Base-by-base conservation (phyloP, 2,888 invertebrate genomes). In the Anaspis maculata region DNA sequence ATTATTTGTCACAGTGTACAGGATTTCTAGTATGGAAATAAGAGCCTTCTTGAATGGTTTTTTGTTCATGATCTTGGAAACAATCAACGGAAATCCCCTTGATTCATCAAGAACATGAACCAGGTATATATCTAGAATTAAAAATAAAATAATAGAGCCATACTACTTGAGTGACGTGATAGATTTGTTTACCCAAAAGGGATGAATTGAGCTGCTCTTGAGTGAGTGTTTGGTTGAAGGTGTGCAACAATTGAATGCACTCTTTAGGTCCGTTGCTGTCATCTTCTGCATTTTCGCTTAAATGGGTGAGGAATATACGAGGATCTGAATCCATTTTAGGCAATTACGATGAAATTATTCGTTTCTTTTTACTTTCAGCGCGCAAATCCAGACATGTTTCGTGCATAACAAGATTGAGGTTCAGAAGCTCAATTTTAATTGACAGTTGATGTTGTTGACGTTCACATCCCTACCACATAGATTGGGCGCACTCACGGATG, bases 1-100 rank as follows among this genome's bases (percentile, higher is more conserved):
- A 44, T 57, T 61, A 30, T 57, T 62, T 3, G 59, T 44, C 2
- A 62, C 35, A 4, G 54, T 51, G 40, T 51, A 56, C 11, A 62
- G 32, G 28, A 64, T 50, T 39, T 58, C 58, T 14, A 61, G 42
- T 32, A 51, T 46, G 34, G 45, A 43, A n/a, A 34, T 27, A 15
- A 50, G 40, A 12, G 52, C 41, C 26, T 46, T 40, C 32, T 54
- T 51, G 32, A 52, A 59, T 10, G 39, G 35, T 28, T 45, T 45
- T 13, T 45, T 44, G 24, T 41, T 39, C 9, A 48, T 22, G 7
- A 46, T 44, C 15, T 41, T 34, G 13, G 43, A 30, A 14, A 61
- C 41, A 34, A 60, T 59, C 7, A 34, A 37, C 16, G 54, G 37
- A 15, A 62, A 31, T 6, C 58, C 59, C 32, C 49, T 40, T 2